Evolutionary conservation across 2,888 invertebrate genomes (phyloP), one percentile per base, ranked within the genome.

Genomic region (Agapostemon virescens): DNA sequence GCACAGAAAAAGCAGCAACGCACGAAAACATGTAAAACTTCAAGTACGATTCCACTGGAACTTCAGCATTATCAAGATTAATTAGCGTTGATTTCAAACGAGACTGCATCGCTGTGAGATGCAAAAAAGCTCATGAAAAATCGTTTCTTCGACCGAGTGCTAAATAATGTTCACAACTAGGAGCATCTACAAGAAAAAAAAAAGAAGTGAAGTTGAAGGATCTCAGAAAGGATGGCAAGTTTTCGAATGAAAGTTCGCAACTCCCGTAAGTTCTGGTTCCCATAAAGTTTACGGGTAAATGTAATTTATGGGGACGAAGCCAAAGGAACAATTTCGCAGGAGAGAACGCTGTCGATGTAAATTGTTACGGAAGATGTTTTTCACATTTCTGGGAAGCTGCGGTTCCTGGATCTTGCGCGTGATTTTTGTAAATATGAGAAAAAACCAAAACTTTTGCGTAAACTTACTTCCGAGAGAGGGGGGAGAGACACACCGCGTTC

Each of bases 231-330:
- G 23, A 11, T 20, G 20, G 17, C 61, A 30, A 61, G 20, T 30
- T 61, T 33, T 33, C 20, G 20, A 33, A 61, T 20, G 61, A 1
- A 61, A 61, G 61, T 33, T 33, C 30, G 61, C 20, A 30, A 20
- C 33, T 61, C 20, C 33, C 17, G 20, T 11, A 9, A 61, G 61
- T 61, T 30, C 20, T 11, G 61, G 33, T 33, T 20, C 30, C 20
- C 61, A 61, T 61, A 33, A 61, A 61, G 61, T 61, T 61, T 61
- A 61, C 61, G 33, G 20, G 61, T 2, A 52, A 61, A 33, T 20
- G 61, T 61, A 20, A 61, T 61, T 33, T 33, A 3, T 33, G 30
- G 7, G 13, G 33, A 11, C 17, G 11, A 33, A 55, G 55, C 55
- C 26, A 17, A 55, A 55, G 17, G 17, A 55, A 55, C 17, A 55